These are phyloP conservation scores for Gymnodraco acuticeps DNA, from an alignment of 2,797 vertebrate genomes.

Conservation along the genomic window DNA sequence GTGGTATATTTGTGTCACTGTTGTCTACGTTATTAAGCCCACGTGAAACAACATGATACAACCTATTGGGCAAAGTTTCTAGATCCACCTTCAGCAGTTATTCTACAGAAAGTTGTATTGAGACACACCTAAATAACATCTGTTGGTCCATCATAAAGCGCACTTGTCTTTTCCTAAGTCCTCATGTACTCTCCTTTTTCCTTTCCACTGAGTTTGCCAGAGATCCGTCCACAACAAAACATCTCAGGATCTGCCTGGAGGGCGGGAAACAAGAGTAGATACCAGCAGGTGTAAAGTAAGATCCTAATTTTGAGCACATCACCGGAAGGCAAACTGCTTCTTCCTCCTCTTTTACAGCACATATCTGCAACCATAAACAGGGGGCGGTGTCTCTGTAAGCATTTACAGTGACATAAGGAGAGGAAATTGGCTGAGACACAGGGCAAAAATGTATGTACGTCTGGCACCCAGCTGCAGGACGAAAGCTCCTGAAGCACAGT, in stretches of 20 bases:
- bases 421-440: constrained; percentile 82
- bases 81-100: too few relatives aligned
- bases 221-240: constrained; percentile 1
- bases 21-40: too few relatives aligned
- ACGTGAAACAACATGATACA: too few relatives aligned
- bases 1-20: too few relatives aligned
- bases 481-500: constrained; percentile 35
- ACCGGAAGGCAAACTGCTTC: constrained; percentile 71
- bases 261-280: constrained; percentile 40
- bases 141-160: too few relatives aligned
- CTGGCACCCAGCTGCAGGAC: constrained; percentile 79
- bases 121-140: too few relatives aligned
- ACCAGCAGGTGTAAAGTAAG: constrained; percentile 81
- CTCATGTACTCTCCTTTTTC: not conserved
- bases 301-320: constrained; percentile 63
- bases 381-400: constrained; percentile 71
- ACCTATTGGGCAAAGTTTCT: too few relatives aligned
- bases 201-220: constrained; percentile 6
- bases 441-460: constrained; percentile 74
- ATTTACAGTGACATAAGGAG: constrained; percentile 76
- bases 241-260: constrained; percentile 28
- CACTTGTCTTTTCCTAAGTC: too few relatives aligned
- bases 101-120: too few relatives aligned
- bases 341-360: constrained; percentile 53
- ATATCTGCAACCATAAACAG: constrained; percentile 71